Conservation (phyloP, 2,113 vertebrate species). For the Origma solitaria region DNA sequence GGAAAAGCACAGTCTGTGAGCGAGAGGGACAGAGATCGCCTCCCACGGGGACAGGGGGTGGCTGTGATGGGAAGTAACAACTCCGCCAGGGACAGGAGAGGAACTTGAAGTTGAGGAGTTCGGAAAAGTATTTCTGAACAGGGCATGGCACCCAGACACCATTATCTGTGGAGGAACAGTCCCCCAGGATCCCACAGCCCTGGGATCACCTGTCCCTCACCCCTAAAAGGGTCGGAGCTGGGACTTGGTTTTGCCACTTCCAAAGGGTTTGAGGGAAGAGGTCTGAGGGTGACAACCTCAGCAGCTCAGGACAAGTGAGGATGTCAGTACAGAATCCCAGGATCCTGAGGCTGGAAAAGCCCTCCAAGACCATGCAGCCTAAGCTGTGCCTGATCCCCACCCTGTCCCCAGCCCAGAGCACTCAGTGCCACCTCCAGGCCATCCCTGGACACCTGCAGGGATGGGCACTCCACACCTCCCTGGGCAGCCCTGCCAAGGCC, state of each 20-base stretch:
- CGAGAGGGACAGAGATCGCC: fast-evolving
- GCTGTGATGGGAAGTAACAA: fast-evolving
- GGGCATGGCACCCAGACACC: fast-evolving
- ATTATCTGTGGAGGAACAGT: background rate
- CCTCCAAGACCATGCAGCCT: fast-evolving
- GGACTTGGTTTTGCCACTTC: background rate
- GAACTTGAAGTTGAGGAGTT: background rate
- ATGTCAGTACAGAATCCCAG: background rate
- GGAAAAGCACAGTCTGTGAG: background rate
- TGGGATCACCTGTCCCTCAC: fast-evolving
- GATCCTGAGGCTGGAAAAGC: background rate
- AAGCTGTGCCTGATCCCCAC: fast-evolving
- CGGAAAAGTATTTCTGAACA: background rate
- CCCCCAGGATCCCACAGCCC: background rate
- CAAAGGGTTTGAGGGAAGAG: background rate
- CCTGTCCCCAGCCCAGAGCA: background rate
- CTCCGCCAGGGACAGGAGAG: background rate
- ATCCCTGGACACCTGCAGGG: background rate
- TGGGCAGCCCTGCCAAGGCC: background rate
- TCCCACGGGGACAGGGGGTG: fast-evolving
- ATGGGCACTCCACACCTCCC: background rate
- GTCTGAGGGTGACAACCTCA: background rate
- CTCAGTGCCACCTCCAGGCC: fast-evolving
- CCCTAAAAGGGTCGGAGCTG: background rate
- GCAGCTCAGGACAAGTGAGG: fast-evolving